Percentiles rank a stretch among this genome's conserved stretches.
Evolutionary conservation across 1,140 invertebrate genomes (phyloP).

Genomic region (Drosophila prosaltans): DNA sequence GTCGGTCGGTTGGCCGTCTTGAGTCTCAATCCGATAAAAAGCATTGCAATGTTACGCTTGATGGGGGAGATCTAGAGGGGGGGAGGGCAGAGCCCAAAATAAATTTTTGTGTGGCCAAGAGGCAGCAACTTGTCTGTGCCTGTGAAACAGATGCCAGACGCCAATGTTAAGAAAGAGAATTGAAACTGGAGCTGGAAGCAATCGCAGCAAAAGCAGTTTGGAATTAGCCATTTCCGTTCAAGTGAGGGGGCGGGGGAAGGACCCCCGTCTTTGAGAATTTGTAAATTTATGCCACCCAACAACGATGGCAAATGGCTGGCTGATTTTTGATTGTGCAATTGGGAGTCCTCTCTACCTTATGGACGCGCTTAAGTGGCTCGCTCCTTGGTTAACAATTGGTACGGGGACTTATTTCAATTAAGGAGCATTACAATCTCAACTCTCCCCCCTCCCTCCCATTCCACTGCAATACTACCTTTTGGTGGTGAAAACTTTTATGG

Average conservation of each 20-base stretch:
- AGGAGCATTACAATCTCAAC: constrained; percentile 74
- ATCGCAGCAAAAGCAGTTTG: constrained; percentile 60
- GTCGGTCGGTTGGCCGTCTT: constrained; percentile 13
- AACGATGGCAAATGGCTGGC: constrained; percentile 38
- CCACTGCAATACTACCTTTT: constrained; percentile 38
- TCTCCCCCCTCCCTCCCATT: neutral
- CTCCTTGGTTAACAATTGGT: constrained; percentile 71
- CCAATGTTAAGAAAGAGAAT: constrained; percentile 12
- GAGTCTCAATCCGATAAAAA: constrained; percentile 71
- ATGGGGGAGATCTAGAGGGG: constrained; percentile 7
- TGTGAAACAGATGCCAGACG: constrained; percentile 70
- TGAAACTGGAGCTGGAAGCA: neutral
- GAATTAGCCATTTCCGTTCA: constrained; percentile 79
- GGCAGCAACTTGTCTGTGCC: constrained; percentile 39
- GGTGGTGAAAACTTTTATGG: constrained; percentile 71
- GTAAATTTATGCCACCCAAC: constrained; percentile 75
- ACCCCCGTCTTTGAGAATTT: constrained; percentile 63
- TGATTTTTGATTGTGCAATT: constrained; percentile 80
- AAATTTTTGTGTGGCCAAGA: constrained; percentile 26
- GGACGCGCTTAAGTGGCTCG: constrained; percentile 69
- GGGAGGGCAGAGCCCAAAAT: constrained; percentile 27
- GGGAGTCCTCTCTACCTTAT: constrained; percentile 66
- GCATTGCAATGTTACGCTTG: constrained; percentile 38
- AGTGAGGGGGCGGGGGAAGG: constrained; percentile 37
- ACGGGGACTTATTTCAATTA: constrained; percentile 81